Conservation (phyloP, 2,113 vertebrate species). For the Platysternon megacephalum region DNA sequence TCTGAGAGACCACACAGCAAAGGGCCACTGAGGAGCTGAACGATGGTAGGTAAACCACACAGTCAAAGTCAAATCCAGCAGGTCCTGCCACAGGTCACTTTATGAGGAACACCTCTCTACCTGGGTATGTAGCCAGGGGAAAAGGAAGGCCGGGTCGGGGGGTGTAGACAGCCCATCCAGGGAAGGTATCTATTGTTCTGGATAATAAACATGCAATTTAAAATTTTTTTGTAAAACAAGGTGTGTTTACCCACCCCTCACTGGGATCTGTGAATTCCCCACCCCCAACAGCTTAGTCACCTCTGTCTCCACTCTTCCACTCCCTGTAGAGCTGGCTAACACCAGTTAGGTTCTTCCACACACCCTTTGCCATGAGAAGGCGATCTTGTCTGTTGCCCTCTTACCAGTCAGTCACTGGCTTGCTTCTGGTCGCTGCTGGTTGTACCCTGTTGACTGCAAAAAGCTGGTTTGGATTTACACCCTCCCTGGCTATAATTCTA, state of each 20-base stretch:
- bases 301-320: neutral
- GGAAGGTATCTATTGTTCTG: neutral
- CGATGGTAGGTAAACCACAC: rapidly evolving
- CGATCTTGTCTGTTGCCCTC: neutral
- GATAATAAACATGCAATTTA: no score
- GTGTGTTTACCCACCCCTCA: neutral
- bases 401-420: neutral
- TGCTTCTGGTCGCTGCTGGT: neutral
- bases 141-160: neutral
- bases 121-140: neutral
- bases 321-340: neutral
- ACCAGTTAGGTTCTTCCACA: neutral
- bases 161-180: neutral
- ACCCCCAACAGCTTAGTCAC: neutral
- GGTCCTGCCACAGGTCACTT: neutral
- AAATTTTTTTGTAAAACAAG: no score
- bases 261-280: neutral
- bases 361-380: neutral
- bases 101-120: rapidly evolving
- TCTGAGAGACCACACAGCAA: neutral
- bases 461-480: neutral
- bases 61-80: neutral
- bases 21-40: neutral
- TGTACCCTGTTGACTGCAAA: no score
- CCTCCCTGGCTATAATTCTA: neutral